Conservation (phyloP, 1,140 invertebrate species). For the Papilio helenus region DNA sequence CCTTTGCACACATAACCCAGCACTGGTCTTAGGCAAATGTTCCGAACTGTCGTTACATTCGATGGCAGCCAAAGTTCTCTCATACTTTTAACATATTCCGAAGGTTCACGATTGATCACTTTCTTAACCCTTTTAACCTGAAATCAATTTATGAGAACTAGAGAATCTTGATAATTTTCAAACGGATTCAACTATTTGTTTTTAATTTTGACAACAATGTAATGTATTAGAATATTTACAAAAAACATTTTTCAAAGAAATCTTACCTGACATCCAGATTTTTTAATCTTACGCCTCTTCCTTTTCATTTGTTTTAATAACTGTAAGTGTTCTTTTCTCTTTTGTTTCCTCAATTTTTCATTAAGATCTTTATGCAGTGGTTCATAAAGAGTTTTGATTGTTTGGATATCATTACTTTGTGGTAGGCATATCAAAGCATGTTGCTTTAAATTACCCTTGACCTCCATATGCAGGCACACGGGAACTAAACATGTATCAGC, state of each 20-base stretch:
- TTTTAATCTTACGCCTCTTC: slow-evolving; percentile 83
- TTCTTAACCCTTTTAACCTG: slow-evolving; percentile 40
- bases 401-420: slow-evolving; percentile 78
- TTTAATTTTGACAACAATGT: background rate
- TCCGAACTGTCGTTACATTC: slow-evolving; percentile 82
- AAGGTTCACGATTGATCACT: slow-evolving; percentile 52
- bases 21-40: slow-evolving; percentile 85
- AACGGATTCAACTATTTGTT: too few relatives aligned
- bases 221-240: background rate
- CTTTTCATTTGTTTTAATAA: slow-evolving; percentile 85
- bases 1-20: slow-evolving; percentile 90
- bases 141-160: slow-evolving; percentile 4
- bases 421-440: slow-evolving; percentile 88
- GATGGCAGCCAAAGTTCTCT: slow-evolving; percentile 87
- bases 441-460: slow-evolving; percentile 61
- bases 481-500: slow-evolving; percentile 60
- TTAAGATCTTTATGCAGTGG: slow-evolving; percentile 84
- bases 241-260: slow-evolving; percentile 7
- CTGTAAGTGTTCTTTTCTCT: slow-evolving; percentile 84
- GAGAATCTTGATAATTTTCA: too few relatives aligned
- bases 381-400: slow-evolving; percentile 81
- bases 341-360: slow-evolving; percentile 82
- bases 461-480: slow-evolving; percentile 60
- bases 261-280: slow-evolving; percentile 10
- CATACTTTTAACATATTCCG: slow-evolving; percentile 85